Conservation (phyloP, 2,113 vertebrate genomes). For the Chloebia gouldiae region DNA sequence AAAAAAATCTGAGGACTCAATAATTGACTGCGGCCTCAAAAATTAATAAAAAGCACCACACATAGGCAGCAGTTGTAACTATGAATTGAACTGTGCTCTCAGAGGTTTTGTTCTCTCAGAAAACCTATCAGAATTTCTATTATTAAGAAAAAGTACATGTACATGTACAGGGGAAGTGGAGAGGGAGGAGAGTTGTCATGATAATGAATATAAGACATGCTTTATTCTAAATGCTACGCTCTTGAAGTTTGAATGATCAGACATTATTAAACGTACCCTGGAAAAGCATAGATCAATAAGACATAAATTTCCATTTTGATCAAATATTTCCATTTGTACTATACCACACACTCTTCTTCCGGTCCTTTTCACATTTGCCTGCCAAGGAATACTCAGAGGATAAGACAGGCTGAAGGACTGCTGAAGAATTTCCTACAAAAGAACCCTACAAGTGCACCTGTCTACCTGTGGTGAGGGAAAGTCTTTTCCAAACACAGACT, state of each 20-base stretch:
- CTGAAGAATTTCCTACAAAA: neutral
- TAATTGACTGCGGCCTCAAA: slow-evolving; percentile 38
- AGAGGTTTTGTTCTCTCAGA: slow-evolving; percentile 22
- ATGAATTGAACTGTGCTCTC: slow-evolving; percentile 6
- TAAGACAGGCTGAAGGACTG: neutral
- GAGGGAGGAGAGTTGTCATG: neutral
- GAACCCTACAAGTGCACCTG: neutral
- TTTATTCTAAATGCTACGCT: neutral
- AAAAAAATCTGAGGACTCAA: neutral
- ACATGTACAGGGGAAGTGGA: neutral
- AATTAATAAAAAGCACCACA: slow-evolving; percentile 28
- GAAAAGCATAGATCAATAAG: neutral
- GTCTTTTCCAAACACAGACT: neutral
- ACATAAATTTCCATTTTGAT: neutral
- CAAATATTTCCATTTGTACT: neutral
- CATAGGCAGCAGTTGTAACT: neutral
- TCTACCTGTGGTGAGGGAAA: neutral
- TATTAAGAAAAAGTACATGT: neutral
- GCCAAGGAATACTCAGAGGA: neutral
- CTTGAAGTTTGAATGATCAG: neutral
- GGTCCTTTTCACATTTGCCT: neutral
- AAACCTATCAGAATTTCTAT: slow-evolving; percentile 11
- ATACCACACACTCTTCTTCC: neutral
- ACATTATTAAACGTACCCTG: neutral
- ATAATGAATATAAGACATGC: neutral